A percentile compares a stretch with the other conserved stretches of the same genome.
These are phyloP conservation scores for Lycaena phlaeas DNA, from an alignment of 2,888 invertebrate genomes.

Conservation along the genomic window DNA sequence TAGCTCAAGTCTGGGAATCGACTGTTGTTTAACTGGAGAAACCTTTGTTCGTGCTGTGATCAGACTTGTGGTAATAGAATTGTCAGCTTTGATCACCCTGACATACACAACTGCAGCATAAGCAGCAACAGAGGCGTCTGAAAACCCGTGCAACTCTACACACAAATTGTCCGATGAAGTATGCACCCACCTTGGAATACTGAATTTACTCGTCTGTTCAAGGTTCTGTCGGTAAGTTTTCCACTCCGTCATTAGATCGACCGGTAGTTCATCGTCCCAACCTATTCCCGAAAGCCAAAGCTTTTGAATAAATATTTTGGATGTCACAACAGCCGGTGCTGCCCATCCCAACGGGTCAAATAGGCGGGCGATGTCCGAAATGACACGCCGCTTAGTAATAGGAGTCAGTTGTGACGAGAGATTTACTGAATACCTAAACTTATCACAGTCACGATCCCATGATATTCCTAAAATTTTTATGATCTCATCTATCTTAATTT, in stretches of 20 bases:
- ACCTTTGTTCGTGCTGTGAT: slow-evolving; percentile 8
- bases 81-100: slow-evolving; percentile 1
- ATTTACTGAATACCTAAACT: too few species aligned
- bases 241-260: slow-evolving; percentile 20
- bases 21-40: neutral
- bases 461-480: slow-evolving; percentile 26
- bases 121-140: slow-evolving; percentile 17
- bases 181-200: slow-evolving; percentile 15
- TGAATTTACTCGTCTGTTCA: slow-evolving; percentile 1
- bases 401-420: too few species aligned
- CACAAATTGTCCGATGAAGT: neutral
- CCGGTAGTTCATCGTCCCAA: slow-evolving; percentile 26
- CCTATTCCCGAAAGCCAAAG: slow-evolving; percentile 25
- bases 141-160: slow-evolving; percentile 20
- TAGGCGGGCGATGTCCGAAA: too few species aligned
- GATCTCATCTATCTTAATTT: slow-evolving; percentile 23
- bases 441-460: too few species aligned
- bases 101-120: slow-evolving; percentile 16
- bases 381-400: too few species aligned
- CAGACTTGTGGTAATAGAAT: neutral
- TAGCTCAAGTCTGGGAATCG: neutral
- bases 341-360: slow-evolving; percentile 30
- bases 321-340: slow-evolving; percentile 20
- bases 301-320: slow-evolving; percentile 27
- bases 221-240: slow-evolving; percentile 14